Evolutionary conservation across 1,140 invertebrate genomes (phyloP), one percentile per base, ranked within the genome.

Genomic region (Drosophila kepulauana): DNA sequence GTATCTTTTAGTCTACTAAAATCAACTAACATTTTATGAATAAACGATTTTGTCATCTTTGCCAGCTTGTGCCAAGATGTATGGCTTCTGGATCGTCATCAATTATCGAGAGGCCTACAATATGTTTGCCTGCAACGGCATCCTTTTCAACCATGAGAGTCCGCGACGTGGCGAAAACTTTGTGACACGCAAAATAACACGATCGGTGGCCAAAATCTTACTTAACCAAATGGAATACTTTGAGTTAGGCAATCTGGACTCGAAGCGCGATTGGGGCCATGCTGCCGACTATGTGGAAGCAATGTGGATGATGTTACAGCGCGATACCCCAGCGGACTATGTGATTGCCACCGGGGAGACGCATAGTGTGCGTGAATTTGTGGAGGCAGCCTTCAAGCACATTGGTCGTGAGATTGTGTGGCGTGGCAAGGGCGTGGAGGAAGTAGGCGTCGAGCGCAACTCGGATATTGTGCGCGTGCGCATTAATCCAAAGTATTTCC

Each of bases 301-400:
- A 8, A 99, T 99, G 99, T 99, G 99, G 99, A 93, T 99, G 90
- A 99, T 99, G 97, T 93, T 99, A n/a, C 99, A 99, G 93, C 96
- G 97, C 92, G 95, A 98, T 0, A 93, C 93, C 48, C 97, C 99
- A 0, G 97, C 99, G 54, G 99, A 99, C 94, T 99, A 97, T 94
- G 99, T 99, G 1, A 98, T 99, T 81, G 98, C 99, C 1, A 99
- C 98, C 3, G 98, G 98, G 13, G 96, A 99, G 93, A 95, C 96
- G 5, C 98, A 99, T 92, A 99, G 97, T 93, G 99, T 99, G 1
- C 94, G 97, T 43, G 98, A 99, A 94, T 99, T 99, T 94, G 98
- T 99, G 0, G 98, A 99, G 93, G 95, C 95, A 25, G 95, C 98
- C 2, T 99, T 99, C 92, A 94, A 94, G 62, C 94, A 96, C 88